A percentile compares a stretch with the other conserved stretches of the same genome.
Evolutionary conservation across 30 jellyfish, hydroid and myxozoan genomes (phyloP).

Genomic region (Pseudorhiza aurosa): DNA sequence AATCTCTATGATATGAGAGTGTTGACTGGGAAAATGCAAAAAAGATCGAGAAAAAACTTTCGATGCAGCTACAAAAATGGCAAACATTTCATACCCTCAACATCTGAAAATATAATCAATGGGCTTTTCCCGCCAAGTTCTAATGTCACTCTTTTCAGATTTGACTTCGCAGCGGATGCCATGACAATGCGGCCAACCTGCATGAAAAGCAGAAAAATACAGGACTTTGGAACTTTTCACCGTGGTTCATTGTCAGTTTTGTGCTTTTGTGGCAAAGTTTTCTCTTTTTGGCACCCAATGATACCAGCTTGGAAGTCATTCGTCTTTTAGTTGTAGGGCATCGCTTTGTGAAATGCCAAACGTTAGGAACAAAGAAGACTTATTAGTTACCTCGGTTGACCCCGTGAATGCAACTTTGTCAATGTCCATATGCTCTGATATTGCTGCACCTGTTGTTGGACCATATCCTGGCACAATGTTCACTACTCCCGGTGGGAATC

Average conservation of each 20-base stretch:
- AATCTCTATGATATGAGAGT: too few relatives aligned
- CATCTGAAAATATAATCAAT: conserved; percentile 90
- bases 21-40: too few relatives aligned
- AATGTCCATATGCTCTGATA: conserved; percentile 84
- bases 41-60: too few relatives aligned
- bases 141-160: conserved; percentile 85
- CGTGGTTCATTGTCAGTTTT: too few relatives aligned
- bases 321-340: too few relatives aligned
- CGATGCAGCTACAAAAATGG: too few relatives aligned
- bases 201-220: too few relatives aligned
- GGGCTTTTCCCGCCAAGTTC: conserved; percentile 99
- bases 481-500: conserved; percentile 98
- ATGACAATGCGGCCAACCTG: conserved; percentile 93
- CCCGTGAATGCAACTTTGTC: conserved; percentile 97
- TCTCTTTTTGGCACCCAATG: too few relatives aligned
- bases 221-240: too few relatives aligned
- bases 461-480: conserved; percentile 96
- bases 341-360: too few relatives aligned
- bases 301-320: too few relatives aligned
- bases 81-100: conserved; percentile 70
- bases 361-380: neutral
- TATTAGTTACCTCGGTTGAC: conserved; percentile 75
- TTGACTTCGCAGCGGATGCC: conserved; percentile 97
- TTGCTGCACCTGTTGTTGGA: conserved; percentile 99
- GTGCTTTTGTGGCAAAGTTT: too few relatives aligned